phyloP scores from a whole-genome alignment of 2,113 vertebrate species.

The Cariama cristata region DNA sequence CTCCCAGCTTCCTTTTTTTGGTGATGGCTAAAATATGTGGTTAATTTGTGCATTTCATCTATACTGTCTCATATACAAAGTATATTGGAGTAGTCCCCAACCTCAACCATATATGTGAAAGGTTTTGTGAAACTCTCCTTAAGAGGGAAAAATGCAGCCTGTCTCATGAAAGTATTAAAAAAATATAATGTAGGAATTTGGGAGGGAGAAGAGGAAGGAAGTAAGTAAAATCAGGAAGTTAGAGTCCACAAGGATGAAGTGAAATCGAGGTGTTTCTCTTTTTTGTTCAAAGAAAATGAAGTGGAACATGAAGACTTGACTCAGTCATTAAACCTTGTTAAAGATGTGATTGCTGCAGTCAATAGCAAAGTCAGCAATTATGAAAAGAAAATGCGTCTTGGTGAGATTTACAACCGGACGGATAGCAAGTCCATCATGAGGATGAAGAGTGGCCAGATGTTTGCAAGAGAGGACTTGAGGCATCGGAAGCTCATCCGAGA shows the following conservation, averaged over 20 bases:
- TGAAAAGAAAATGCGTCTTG: constrained; percentile 88
- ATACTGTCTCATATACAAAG: neutral
- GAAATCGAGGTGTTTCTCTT: neutral
- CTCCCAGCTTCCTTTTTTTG: neutral
- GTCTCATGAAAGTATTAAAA: neutral
- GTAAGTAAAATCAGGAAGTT: neutral
- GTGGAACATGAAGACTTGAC: constrained; percentile 85
- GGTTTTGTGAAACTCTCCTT: neutral
- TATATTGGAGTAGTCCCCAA: neutral
- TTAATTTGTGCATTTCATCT: neutral
- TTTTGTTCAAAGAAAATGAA: constrained; percentile 81
- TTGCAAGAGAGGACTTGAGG: constrained; percentile 91
- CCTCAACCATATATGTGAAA: neutral
- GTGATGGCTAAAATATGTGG: neutral
- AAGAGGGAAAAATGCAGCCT: neutral
- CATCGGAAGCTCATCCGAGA: constrained; percentile 91
- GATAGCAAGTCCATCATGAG: constrained; percentile 97
- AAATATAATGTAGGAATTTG: neutral
- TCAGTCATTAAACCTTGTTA: constrained; percentile 86
- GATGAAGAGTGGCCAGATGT: constrained; percentile 96
- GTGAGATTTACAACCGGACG: constrained; percentile 88
- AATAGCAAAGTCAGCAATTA: constrained; percentile 94
- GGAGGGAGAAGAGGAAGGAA: neutral
- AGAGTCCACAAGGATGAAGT: neutral
- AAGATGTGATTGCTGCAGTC: constrained; percentile 88